Evolutionary conservation across 1,140 invertebrate genomes (phyloP).

Genomic region (Saccostrea cuccullata): DNA sequence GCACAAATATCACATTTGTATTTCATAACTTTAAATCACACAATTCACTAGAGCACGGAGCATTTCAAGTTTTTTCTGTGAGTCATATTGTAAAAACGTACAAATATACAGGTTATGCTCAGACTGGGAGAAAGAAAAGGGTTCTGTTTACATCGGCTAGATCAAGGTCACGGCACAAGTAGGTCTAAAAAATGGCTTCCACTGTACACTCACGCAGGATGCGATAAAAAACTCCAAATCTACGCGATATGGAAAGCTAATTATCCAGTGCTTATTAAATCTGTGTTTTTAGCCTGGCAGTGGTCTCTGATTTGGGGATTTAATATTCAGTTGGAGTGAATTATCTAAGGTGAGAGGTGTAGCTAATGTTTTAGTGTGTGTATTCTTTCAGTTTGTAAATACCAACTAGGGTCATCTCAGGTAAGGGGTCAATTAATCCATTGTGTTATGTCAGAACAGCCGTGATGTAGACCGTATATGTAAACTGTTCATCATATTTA

Average conservation of each 20-base stretch:
- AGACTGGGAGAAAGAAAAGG: conserved; percentile 9
- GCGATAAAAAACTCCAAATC: background rate
- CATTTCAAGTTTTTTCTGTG: no score
- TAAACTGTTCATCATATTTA: background rate
- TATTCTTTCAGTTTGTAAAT: background rate
- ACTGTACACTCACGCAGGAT: conserved; percentile 9
- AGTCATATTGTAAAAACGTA: no score
- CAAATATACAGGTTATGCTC: background rate
- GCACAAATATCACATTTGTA: no score
- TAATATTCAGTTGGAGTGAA: background rate
- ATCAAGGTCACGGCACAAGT: conserved; percentile 15
- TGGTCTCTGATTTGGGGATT: background rate
- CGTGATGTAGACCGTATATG: background rate
- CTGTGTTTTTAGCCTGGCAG: background rate
- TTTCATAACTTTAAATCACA: no score
- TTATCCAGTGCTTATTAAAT: background rate
- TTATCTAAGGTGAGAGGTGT: background rate
- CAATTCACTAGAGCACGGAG: no score
- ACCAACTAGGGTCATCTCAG: background rate
- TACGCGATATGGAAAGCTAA: background rate
- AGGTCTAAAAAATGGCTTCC: conserved; percentile 32
- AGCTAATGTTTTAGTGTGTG: background rate
- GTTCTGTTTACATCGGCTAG: background rate
- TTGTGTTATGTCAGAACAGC: background rate
- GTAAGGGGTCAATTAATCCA: background rate